A percentile compares a stretch with the other conserved stretches of the same genome.
Evolutionary conservation across 2,797 vertebrate species (phyloP).

Genomic region (Pseudochaenichthys georgianus): DNA sequence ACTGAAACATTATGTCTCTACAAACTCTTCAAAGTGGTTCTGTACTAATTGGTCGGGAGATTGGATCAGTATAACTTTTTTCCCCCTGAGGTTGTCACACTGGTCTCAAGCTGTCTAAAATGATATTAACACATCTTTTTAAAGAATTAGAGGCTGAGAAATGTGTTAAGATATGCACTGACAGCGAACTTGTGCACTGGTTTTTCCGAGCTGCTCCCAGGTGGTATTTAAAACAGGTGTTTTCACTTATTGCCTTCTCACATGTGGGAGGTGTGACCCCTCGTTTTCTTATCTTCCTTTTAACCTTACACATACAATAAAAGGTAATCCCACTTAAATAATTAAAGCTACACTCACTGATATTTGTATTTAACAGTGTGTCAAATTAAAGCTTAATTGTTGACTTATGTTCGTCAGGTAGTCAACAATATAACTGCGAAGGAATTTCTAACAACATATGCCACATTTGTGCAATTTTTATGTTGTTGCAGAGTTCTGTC

Average conservation of each 20-base stretch:
- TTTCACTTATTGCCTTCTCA: slow-evolving; percentile 4
- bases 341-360: neutral
- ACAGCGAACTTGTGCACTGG: neutral
- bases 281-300: neutral
- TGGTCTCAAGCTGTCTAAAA: slow-evolving; percentile 17
- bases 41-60: slow-evolving; percentile 57
- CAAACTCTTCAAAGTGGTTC: neutral
- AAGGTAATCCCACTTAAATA: neutral
- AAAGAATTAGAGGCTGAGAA: neutral
- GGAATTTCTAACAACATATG: too few species aligned
- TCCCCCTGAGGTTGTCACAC: slow-evolving; percentile 8
- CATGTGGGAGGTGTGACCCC: neutral
- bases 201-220: slow-evolving; percentile 20
- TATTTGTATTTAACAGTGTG: neutral
- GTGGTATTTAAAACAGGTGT: slow-evolving; percentile 24
- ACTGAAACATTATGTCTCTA: slow-evolving; percentile 18
- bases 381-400: neutral
- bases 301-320: neutral
- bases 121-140: slow-evolving; percentile 42
- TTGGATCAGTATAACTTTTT: slow-evolving; percentile 43
- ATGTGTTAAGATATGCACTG: neutral
- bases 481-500: too few species aligned
- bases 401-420: too few species aligned
- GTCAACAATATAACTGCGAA: too few species aligned
- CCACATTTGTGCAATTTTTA: too few species aligned